Evolutionary conservation across 2,113 vertebrate genomes (phyloP).

Genomic region (Pelusios castaneus): DNA sequence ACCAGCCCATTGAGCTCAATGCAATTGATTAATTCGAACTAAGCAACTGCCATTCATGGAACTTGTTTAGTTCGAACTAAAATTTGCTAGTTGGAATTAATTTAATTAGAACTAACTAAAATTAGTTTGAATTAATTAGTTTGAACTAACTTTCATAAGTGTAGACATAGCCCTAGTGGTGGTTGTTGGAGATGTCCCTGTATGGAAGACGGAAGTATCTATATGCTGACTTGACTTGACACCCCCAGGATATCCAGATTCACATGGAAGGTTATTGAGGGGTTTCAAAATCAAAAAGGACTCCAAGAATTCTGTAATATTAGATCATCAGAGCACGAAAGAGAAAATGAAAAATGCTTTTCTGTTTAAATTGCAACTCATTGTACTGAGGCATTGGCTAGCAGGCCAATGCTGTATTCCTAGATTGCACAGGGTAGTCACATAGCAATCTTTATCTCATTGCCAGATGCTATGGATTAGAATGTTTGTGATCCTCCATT

Average conservation of each 20-base stretch:
- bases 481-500: neutral
- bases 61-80: no score
- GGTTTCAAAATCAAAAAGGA: neutral
- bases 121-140: no score
- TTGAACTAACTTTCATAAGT: no score
- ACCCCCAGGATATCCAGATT: neutral
- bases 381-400: neutral
- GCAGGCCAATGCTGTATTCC: rapidly evolving
- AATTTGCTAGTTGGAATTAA: no score
- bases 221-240: neutral
- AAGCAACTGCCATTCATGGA: no score
- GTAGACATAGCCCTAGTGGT: no score
- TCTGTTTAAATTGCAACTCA: neutral
- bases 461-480: neutral
- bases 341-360: neutral
- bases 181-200: no score
- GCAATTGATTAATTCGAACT: no score
- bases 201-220: neutral
- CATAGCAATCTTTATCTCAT: neutral
- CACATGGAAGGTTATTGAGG: neutral
- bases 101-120: no score
- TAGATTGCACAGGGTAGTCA: neutral
- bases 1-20: no score
- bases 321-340: neutral
- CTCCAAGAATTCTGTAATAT: neutral